Conservation (phyloP, 2,797 vertebrate species). For the Rhinichthys osculus region DNA sequence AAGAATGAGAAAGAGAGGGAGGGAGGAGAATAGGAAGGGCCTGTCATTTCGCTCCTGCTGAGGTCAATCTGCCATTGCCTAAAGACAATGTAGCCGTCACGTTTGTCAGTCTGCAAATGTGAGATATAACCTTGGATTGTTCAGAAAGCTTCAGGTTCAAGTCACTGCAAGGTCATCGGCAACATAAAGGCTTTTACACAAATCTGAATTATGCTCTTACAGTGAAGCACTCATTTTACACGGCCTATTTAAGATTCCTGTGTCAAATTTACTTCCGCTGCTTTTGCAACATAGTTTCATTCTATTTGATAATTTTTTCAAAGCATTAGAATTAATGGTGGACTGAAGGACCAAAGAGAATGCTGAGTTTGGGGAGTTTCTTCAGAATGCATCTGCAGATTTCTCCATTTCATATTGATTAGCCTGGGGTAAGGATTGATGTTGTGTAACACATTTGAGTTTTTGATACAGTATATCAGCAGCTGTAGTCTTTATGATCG, state of each 20-base stretch:
- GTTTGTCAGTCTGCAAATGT: constrained; percentile 34
- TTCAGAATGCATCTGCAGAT: constrained; percentile 31
- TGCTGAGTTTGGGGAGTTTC: constrained; percentile 35
- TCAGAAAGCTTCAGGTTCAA: constrained; percentile 28
- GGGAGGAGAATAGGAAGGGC: constrained; percentile 29
- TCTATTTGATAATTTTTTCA: constrained; percentile 57
- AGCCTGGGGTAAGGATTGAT: constrained; percentile 22
- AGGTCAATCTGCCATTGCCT: constrained; percentile 70
- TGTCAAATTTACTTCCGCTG: constrained; percentile 43
- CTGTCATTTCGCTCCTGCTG: constrained; percentile 28
- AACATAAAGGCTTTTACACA: not conserved
- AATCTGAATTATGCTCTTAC: constrained; percentile 11
- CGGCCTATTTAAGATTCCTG: constrained; percentile 27
- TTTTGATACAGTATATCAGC: constrained; percentile 19
- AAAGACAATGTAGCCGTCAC: constrained; percentile 59
- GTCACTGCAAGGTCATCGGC: constrained; percentile 19
- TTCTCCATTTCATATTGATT: constrained; percentile 51
- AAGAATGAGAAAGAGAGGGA: constrained; percentile 26
- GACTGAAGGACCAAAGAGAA: constrained; percentile 38
- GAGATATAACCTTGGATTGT: not conserved
- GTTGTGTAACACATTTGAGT: constrained; percentile 16
- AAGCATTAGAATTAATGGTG: constrained; percentile 46
- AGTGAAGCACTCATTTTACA: constrained; percentile 3
- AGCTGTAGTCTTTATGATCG: constrained; percentile 4
- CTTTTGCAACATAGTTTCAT: constrained; percentile 60